Evolutionary conservation across 2,888 invertebrate species (phyloP), one percentile per base, ranked within the genome.

Genomic region (Nemotelus nigrinus): DNA sequence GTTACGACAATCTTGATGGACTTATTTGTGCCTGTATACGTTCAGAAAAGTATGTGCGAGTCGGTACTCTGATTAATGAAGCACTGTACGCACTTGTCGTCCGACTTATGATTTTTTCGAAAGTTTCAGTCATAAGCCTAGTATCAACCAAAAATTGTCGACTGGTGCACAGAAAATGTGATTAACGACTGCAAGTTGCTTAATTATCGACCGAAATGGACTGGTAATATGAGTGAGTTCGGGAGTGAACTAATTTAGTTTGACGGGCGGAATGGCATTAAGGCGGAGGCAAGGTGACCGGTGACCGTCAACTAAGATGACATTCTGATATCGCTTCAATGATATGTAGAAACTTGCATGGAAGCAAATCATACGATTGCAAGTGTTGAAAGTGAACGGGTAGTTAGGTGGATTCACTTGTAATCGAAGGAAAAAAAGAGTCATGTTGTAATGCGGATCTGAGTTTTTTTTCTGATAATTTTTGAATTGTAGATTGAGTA

Each of bases 231-330:
- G 25, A 57, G 67, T 67, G n/a, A 70, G 53, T 55, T 70, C 53
- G 47, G 70, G 70, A 70, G 41, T 70, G 70, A 53, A 70, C 70
- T 70, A 53, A 70, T 70, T 70, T 70, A 70, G 55, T 70, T 70
- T 70, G 70, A 70, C 55, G 70, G 4, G 25, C 25, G 10, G 7
- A 43, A 55, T 41, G 41, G 53, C 8, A 53, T 70, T 8, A 70
- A 41, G 70, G 7, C 47, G 50, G 39, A 2, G 50, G 50, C 55
- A 53, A 70, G 47, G 70, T 41, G 47, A 47, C 65, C 65, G 47
- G 44, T 70, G 70, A 55, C 43, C 70, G 70, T 70, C 70, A 53
- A 3, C 70, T 65, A 43, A 70, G 70, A 70, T 70, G 70, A 55
- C 70, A 70, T 70, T 70, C 55, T 70, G 70, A 70, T 70, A 70